Evolutionary conservation across 2,113 vertebrate genomes (phyloP).

Genomic region (Paedocypris sp.): DNA sequence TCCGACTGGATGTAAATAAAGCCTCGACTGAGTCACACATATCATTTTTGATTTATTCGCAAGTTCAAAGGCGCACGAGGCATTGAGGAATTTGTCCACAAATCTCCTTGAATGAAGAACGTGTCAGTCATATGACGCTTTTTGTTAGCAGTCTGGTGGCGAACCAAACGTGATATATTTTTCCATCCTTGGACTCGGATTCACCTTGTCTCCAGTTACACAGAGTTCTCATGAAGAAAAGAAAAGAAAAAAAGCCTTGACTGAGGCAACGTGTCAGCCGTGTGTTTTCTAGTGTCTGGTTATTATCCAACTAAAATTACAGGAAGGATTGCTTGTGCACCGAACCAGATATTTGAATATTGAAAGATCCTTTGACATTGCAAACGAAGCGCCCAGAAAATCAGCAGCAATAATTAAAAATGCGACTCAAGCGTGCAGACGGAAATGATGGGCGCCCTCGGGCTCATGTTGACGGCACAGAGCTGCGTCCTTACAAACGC

Average conservation of each 20-base stretch:
- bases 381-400: not conserved
- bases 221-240: not conserved
- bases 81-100: not conserved
- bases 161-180: not conserved
- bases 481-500: no score
- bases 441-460: not conserved
- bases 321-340: not conserved
- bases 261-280: not conserved
- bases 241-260: not conserved
- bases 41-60: not conserved
- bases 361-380: not conserved
- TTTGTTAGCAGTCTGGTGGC: not conserved
- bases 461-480: no score
- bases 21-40: not conserved
- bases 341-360: not conserved
- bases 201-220: not conserved
- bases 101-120: no score
- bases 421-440: not conserved
- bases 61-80: not conserved
- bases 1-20: not conserved
- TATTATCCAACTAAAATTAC: not conserved
- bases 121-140: no score
- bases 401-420: not conserved
- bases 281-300: not conserved
- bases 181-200: not conserved